Percentiles rank a stretch among this genome's conserved stretches.
Evolutionary conservation across 2,888 invertebrate species (phyloP).

Genomic region (Catocala sponsa): DNA sequence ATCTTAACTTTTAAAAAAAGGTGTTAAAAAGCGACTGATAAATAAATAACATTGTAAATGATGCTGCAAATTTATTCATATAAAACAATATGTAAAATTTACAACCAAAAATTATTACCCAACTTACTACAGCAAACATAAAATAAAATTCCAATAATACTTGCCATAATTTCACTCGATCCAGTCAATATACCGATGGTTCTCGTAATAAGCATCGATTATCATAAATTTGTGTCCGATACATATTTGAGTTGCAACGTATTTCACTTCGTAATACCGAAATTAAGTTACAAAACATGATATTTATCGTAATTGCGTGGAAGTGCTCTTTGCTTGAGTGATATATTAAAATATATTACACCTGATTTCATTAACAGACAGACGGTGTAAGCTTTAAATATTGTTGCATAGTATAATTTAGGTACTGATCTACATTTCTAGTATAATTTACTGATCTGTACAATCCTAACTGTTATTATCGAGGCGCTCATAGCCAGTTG

Average conservation of each 20-base stretch:
- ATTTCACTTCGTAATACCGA: constrained; percentile 31
- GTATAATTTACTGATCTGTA: too few relatives aligned
- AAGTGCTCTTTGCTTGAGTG: constrained; percentile 37
- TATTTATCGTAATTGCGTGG: constrained; percentile 33
- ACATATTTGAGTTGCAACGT: constrained; percentile 39
- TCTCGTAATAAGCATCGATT: constrained; percentile 46
- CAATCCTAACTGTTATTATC: too few relatives aligned
- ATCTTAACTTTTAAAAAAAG: too few relatives aligned
- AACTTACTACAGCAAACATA: constrained; percentile 12
- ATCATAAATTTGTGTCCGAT: constrained; percentile 44
- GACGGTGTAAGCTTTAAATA: too few relatives aligned
- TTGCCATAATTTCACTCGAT: constrained; percentile 17
- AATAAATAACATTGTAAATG: too few relatives aligned
- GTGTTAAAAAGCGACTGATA: too few relatives aligned
- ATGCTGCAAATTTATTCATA: too few relatives aligned
- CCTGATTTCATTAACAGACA: too few relatives aligned
- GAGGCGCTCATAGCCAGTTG: too few relatives aligned
- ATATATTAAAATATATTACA: constrained; percentile 10
- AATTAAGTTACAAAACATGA: constrained; percentile 52
- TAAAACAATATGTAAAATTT: constrained; percentile 3
- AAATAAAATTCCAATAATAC: constrained; percentile 25
- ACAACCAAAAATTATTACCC: constrained; percentile 7
- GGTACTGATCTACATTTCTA: too few relatives aligned
- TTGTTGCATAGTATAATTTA: too few relatives aligned
- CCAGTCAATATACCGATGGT: constrained; percentile 17